phyloP scores from a whole-genome alignment of 2,797 vertebrate genomes.

The Micromesistius poutassou region DNA sequence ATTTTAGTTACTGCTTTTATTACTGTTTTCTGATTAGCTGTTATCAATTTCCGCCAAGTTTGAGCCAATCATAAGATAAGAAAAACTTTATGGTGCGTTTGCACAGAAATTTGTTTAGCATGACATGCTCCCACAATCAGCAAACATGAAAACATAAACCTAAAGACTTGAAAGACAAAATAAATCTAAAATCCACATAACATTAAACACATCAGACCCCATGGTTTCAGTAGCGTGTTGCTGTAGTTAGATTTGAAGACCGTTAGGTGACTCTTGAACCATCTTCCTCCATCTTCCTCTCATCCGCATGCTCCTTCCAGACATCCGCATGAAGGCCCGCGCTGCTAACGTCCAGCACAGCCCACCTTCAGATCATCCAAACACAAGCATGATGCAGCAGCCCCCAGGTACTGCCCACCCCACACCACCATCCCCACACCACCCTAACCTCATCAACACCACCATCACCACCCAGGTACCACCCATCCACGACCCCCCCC shows the following conservation, averaged over 20 bases:
- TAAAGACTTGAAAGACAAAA: not conserved
- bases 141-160: not conserved
- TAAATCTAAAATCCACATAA: not conserved
- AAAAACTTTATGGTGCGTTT: not conserved
- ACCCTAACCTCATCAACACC: conserved; percentile 23
- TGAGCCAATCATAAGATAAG: not conserved
- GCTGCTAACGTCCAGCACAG: conserved; percentile 63
- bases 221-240: not conserved
- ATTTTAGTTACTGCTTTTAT: not conserved
- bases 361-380: conserved; percentile 68
- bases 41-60: not conserved
- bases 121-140: not conserved
- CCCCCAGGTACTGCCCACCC: conserved; percentile 71
- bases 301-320: conserved; percentile 70
- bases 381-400: conserved; percentile 62
- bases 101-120: not conserved
- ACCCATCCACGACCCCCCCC: not conserved
- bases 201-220: not conserved
- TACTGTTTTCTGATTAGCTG: not conserved
- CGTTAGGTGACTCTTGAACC: not conserved
- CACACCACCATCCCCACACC: conserved; percentile 22
- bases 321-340: conserved; percentile 75
- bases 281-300: conserved; percentile 27
- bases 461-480: not conserved
- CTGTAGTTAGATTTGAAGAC: not conserved